Percentiles rank a stretch among this genome's conserved stretches.
Conservation (phyloP, 2,888 invertebrate species). For the Eilema depressum region DNA sequence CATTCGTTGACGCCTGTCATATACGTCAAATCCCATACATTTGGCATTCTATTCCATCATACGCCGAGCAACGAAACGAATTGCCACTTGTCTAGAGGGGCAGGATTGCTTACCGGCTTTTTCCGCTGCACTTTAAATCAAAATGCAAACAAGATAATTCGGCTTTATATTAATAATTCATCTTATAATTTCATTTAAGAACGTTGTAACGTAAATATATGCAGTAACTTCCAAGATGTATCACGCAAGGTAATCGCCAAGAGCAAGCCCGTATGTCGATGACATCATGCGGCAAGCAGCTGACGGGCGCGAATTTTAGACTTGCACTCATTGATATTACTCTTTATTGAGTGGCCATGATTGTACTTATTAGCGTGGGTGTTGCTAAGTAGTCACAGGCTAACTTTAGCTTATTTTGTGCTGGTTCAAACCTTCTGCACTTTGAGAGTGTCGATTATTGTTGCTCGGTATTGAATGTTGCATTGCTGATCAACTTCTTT, state of each 20-base stretch:
- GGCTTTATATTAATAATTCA: neutral
- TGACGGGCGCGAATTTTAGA: constrained; percentile 59
- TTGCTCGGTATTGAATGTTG: too few species aligned
- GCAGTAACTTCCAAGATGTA: neutral
- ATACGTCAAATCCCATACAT: too few species aligned
- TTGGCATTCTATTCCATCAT: too few species aligned
- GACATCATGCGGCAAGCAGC: constrained; percentile 64
- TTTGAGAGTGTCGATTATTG: too few species aligned
- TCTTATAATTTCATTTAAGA: neutral
- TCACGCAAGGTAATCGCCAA: constrained; percentile 41
- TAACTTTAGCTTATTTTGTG: constrained; percentile 8
- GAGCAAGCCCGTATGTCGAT: constrained; percentile 42
- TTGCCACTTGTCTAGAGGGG: too few species aligned
- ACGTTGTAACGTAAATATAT: constrained; percentile 2
- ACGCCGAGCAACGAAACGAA: too few species aligned
- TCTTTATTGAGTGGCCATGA: constrained; percentile 43
- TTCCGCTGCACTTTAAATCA: neutral
- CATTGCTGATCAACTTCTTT: too few species aligned
- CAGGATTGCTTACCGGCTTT: too few species aligned
- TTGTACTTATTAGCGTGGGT: constrained; percentile 29
- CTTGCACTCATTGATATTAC: constrained; percentile 41
- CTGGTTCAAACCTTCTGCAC: too few species aligned
- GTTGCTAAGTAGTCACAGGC: constrained; percentile 3
- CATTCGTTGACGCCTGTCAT: too few species aligned
- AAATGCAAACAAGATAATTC: neutral